phyloP scores from a whole-genome alignment of 2,888 invertebrate genomes.

The Drosophila melanosoma region DNA sequence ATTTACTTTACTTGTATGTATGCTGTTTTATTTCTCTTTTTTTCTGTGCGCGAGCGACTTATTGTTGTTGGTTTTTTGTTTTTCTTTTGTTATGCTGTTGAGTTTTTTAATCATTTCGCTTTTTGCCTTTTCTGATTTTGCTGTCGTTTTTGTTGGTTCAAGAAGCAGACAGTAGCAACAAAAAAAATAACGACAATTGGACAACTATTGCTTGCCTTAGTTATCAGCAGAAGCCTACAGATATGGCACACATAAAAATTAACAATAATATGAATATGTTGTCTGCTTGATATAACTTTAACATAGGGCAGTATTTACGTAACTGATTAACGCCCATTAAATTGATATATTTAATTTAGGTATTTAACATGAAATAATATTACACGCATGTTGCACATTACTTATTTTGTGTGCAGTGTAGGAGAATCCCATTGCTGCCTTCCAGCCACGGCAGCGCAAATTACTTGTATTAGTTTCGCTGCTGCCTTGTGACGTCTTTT shows the following conservation, averaged over 20 bases:
- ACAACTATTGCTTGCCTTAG: slow-evolving; percentile 48
- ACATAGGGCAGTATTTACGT: neutral
- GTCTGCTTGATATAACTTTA: slow-evolving; percentile 14
- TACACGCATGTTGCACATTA: neutral
- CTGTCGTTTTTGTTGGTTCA: slow-evolving; percentile 52
- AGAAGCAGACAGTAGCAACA: slow-evolving; percentile 35
- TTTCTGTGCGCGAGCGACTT: slow-evolving; percentile 54
- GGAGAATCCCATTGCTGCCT: neutral
- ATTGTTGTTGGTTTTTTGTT: slow-evolving; percentile 17
- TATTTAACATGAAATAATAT: neutral
- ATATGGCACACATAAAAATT: slow-evolving; percentile 28
- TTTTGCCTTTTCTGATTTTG: slow-evolving; percentile 60
- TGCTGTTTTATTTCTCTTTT: slow-evolving; percentile 30
- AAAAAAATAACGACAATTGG: slow-evolving; percentile 20
- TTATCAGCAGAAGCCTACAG: slow-evolving; percentile 54
- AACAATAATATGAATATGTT: slow-evolving; percentile 2
- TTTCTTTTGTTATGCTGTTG: slow-evolving; percentile 40
- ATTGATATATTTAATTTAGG: neutral
- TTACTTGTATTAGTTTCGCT: slow-evolving; percentile 29
- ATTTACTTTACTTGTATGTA: slow-evolving; percentile 64
- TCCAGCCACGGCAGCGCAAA: slow-evolving; percentile 10
- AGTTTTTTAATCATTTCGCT: slow-evolving; percentile 60
- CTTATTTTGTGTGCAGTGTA: neutral
- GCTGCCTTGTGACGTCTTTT: slow-evolving; percentile 68
- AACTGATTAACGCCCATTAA: slow-evolving; percentile 43